Percentiles rank a stretch among this genome's conserved stretches.
Evolutionary conservation across 2,888 invertebrate species (phyloP).

Genomic region (Hypercompe scribonia): DNA sequence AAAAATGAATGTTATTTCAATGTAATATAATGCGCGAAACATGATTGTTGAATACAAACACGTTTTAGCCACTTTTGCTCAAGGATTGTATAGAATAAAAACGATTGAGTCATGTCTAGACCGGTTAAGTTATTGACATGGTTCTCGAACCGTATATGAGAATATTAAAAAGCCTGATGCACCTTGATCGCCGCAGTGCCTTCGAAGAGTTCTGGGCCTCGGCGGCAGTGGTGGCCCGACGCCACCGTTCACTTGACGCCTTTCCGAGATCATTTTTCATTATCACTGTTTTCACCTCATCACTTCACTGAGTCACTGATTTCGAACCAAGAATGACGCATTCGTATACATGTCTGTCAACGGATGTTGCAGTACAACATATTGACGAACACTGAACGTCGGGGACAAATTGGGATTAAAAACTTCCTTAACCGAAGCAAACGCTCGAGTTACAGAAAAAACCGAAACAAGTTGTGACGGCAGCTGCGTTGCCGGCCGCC

Average conservation of each 20-base stretch:
- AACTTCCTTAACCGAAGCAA: conserved; percentile 57
- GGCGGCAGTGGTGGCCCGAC: conserved; percentile 74
- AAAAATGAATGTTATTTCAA: conserved; percentile 29
- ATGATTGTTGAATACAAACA: conserved; percentile 30
- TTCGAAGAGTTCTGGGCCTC: conserved; percentile 83
- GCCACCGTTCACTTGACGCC: conserved; percentile 77
- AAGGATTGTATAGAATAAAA: conserved; percentile 39
- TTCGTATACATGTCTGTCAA: conserved; percentile 34
- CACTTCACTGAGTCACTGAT: conserved; percentile 55
- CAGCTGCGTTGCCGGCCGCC: conserved; percentile 70
- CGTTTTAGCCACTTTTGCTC: conserved; percentile 23
- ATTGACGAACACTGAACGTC: conserved; percentile 48
- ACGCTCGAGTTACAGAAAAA: conserved; percentile 57
- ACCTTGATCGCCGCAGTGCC: conserved; percentile 88
- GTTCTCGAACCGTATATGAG: conserved; percentile 46
- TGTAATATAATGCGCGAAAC: conserved; percentile 30
- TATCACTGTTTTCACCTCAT: conserved; percentile 72
- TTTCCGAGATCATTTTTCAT: conserved; percentile 83
- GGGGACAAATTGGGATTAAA: conserved; percentile 48
- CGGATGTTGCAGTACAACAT: conserved; percentile 37
- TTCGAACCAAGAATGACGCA: conserved; percentile 47
- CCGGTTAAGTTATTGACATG: conserved; percentile 45
- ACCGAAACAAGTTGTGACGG: conserved; percentile 65
- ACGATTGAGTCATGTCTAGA: conserved; percentile 44
- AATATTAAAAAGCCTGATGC: conserved; percentile 62